A percentile compares a stretch with the other conserved stretches of the same genome.
These are phyloP conservation scores for Cephonodes hylas DNA, from an alignment of 2,888 invertebrate genomes.

Conservation along the genomic window DNA sequence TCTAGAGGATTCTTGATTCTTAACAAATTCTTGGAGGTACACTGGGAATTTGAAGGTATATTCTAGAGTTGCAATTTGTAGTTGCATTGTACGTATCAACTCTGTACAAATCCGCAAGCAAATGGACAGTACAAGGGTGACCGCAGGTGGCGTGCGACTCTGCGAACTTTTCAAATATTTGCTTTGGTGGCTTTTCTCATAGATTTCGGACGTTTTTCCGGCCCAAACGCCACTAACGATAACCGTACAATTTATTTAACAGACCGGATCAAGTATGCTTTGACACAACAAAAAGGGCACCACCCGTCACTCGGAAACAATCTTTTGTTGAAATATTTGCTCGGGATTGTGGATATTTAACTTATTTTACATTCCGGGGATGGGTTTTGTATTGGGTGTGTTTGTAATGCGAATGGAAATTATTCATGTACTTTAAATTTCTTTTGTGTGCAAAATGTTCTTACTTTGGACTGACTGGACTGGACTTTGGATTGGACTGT, in stretches of 20 bases:
- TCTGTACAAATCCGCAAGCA: conserved; percentile 33
- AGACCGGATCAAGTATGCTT: conserved; percentile 77
- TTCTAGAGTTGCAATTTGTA: background rate
- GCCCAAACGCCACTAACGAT: conserved; percentile 61
- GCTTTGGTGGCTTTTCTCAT: conserved; percentile 67
- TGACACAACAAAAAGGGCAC: conserved; percentile 69
- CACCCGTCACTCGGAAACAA: conserved; percentile 40
- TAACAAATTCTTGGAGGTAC: too few relatives aligned
- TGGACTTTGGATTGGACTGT: too few relatives aligned
- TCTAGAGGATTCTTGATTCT: too few relatives aligned
- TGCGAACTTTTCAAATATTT: conserved; percentile 77
- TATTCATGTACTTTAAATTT: background rate
- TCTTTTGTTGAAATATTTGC: conserved; percentile 60
- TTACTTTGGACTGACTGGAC: too few relatives aligned
- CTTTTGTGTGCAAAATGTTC: background rate
- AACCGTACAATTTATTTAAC: conserved; percentile 68
- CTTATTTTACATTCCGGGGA: conserved; percentile 21
- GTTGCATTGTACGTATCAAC: conserved; percentile 30
- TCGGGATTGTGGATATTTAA: conserved; percentile 36
- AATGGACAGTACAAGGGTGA: conserved; percentile 68
- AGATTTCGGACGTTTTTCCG: conserved; percentile 61
- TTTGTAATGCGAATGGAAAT: background rate
- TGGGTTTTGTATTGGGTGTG: conserved; percentile 15
- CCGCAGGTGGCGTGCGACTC: conserved; percentile 68
- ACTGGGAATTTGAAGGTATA: too few relatives aligned